A percentile compares a stretch with the other conserved stretches of the same genome.
phyloP scores from a whole-genome alignment of 2,797 vertebrate species.

The Eidolon dupreanum region DNA sequence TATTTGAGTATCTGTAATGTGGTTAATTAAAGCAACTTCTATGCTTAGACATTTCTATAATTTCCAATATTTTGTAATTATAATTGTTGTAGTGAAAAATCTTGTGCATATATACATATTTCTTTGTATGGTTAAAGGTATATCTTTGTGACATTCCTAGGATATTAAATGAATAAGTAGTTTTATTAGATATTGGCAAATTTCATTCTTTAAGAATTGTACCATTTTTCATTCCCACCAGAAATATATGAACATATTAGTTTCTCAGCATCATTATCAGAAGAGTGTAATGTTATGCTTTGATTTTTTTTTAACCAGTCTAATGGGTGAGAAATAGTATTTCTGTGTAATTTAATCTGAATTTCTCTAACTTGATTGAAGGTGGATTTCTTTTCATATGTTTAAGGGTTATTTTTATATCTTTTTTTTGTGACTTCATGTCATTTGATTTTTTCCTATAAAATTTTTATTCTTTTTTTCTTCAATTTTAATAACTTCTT shows the following conservation, averaged over 20 bases:
- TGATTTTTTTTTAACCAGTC: background rate
- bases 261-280: background rate
- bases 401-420: background rate
- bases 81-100: background rate
- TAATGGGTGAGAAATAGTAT: background rate
- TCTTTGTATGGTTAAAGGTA: background rate
- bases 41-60: background rate
- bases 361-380: background rate
- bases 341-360: background rate
- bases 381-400: background rate
- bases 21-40: background rate
- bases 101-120: background rate
- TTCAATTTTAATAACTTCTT: background rate
- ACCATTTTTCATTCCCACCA: too few relatives aligned
- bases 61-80: background rate
- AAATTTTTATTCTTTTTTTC: background rate
- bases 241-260: background rate
- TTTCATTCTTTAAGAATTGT: background rate
- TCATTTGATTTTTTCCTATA: background rate
- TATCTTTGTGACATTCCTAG: background rate
- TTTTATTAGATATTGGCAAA: background rate
- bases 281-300: background rate
- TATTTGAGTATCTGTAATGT: background rate
- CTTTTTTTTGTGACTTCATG: background rate
- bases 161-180: background rate